phyloP scores from a whole-genome alignment of 2,888 invertebrate species.

The Spisula subtruncata region DNA sequence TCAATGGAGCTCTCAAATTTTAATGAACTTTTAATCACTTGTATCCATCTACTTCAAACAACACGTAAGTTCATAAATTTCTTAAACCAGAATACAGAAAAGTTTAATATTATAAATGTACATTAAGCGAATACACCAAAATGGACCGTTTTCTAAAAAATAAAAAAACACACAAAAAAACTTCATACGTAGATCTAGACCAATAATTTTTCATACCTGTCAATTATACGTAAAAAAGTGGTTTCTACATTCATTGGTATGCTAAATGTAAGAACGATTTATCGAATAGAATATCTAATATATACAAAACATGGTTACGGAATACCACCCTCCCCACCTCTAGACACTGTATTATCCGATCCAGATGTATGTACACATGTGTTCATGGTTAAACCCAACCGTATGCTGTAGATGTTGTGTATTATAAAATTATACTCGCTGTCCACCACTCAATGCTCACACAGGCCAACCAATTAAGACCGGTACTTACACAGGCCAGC shows the following conservation, averaged over 20 bases:
- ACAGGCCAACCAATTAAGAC: constrained; percentile 7
- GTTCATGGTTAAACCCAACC: constrained; percentile 38
- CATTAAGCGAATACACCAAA: too few species aligned
- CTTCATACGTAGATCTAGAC: not conserved
- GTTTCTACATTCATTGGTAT: not conserved
- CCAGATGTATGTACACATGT: constrained; percentile 60
- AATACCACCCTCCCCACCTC: constrained; percentile 17
- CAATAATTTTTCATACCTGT: not conserved
- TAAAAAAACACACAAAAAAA: too few species aligned
- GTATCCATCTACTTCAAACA: too few species aligned
- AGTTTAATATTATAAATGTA: too few species aligned
- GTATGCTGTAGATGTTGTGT: not conserved
- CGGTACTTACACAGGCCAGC: too few species aligned
- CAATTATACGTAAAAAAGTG: not conserved
- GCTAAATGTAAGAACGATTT: not conserved
- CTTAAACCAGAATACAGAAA: too few species aligned
- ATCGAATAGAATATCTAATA: constrained; percentile 43
- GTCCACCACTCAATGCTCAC: constrained; percentile 1
- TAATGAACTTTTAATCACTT: too few species aligned
- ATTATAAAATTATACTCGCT: constrained; percentile 19
- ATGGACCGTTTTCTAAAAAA: too few species aligned
- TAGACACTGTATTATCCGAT: constrained; percentile 50
- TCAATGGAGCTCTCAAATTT: too few species aligned
- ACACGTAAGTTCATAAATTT: too few species aligned
- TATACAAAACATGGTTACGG: constrained; percentile 45